These are phyloP conservation scores for Galeruca laticollis DNA, from an alignment of 2,888 invertebrate genomes.

Conservation along the genomic window DNA sequence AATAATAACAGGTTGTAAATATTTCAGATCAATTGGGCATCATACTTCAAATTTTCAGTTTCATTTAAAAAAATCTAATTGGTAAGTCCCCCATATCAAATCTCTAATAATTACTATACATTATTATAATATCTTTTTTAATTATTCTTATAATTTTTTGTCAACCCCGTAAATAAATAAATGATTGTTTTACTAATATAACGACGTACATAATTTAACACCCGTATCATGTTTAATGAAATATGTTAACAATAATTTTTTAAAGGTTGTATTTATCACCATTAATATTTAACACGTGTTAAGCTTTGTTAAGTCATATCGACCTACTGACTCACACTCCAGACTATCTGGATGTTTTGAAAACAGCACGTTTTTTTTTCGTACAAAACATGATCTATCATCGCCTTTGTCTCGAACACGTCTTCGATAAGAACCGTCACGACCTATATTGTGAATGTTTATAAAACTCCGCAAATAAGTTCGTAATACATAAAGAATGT, in stretches of 20 bases:
- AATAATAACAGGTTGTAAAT: too few species aligned
- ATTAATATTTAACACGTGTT: conserved; percentile 22
- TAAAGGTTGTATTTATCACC: neutral
- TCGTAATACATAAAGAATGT: conserved; percentile 20
- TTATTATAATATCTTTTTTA: too few species aligned
- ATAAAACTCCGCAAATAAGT: conserved; percentile 23
- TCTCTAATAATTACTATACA: too few species aligned
- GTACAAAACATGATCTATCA: conserved; percentile 22
- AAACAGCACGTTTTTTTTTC: conserved; percentile 26
- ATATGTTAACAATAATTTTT: neutral
- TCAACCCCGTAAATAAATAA: too few species aligned
- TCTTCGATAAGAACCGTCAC: conserved; percentile 29
- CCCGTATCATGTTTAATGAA: neutral
- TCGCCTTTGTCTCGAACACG: conserved; percentile 28
- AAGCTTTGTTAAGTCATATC: conserved; percentile 18
- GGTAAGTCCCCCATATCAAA: too few species aligned
- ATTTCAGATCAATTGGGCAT: too few species aligned
- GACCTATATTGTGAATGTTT: conserved; percentile 24
- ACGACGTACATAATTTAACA: neutral
- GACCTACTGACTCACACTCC: conserved; percentile 21
- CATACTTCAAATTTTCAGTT: too few species aligned
- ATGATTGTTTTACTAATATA: too few species aligned
- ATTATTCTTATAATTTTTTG: too few species aligned
- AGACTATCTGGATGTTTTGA: conserved; percentile 29
- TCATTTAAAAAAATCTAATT: too few species aligned